Conservation (phyloP, 1,140 invertebrate species). For the Trachymyrmex cornetzi region DNA sequence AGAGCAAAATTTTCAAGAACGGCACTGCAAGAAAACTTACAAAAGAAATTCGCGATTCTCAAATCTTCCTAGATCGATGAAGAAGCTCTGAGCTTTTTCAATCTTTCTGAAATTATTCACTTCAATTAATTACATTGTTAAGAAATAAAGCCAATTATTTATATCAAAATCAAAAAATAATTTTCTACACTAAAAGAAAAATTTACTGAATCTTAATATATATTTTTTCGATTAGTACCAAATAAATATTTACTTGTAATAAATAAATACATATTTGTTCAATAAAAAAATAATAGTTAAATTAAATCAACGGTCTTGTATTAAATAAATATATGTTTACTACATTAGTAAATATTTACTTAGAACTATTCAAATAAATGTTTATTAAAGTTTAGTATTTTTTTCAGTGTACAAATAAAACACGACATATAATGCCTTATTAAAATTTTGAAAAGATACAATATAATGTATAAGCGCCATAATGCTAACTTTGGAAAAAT, state of each 20-base stretch:
- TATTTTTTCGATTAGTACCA: too few relatives aligned
- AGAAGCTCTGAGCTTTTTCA: not conserved
- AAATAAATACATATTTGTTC: too few relatives aligned
- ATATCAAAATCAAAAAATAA: not conserved
- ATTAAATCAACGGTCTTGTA: too few relatives aligned
- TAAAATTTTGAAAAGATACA: not conserved
- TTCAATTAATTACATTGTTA: not conserved
- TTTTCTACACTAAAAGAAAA: not conserved
- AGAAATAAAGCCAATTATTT: not conserved
- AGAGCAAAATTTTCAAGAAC: not conserved
- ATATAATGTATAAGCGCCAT: not conserved
- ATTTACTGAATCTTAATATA: too few relatives aligned
- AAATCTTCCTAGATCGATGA: not conserved
- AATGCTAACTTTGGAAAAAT: not conserved
- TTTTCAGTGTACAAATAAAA: not conserved
- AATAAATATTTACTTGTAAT: too few relatives aligned
- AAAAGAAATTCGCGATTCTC: not conserved
- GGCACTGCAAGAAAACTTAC: not conserved
- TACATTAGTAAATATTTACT: too few relatives aligned
- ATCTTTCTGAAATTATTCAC: not conserved
- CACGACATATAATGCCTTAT: not conserved
- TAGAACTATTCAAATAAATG: too few relatives aligned
- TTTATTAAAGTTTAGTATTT: too few relatives aligned
- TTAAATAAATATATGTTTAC: too few relatives aligned
- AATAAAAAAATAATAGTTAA: too few relatives aligned